phyloP scores from a whole-genome alignment of 2,888 invertebrate species.

The Heteropelma amictum region DNA sequence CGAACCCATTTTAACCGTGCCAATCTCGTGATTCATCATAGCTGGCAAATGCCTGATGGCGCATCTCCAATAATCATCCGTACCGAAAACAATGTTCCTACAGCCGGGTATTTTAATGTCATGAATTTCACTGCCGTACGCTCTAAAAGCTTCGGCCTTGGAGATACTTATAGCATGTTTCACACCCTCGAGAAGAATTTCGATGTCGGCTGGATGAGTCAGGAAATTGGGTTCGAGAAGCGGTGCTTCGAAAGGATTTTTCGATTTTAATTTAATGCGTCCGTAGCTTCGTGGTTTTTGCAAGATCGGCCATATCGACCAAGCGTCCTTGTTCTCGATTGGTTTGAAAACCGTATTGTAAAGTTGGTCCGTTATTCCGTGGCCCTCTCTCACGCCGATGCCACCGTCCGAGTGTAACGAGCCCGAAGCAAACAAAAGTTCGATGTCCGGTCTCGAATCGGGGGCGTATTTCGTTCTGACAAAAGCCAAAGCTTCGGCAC shows the following conservation, averaged over 20 bases:
- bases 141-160: slow-evolving; percentile 78
- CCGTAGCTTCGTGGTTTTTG: slow-evolving; percentile 87
- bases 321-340: slow-evolving; percentile 77
- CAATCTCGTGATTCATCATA: slow-evolving; percentile 83
- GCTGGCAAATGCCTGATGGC: slow-evolving; percentile 81
- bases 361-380: slow-evolving; percentile 74
- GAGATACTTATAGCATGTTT: slow-evolving; percentile 80
- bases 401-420: slow-evolving; percentile 79
- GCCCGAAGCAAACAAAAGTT: slow-evolving; percentile 79
- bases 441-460: slow-evolving; percentile 73
- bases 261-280: slow-evolving; percentile 83
- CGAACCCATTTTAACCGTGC: slow-evolving; percentile 82
- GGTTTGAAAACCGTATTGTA: slow-evolving; percentile 77
- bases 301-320: slow-evolving; percentile 83
- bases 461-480: slow-evolving; percentile 76
- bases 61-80: slow-evolving; percentile 84
- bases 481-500: slow-evolving; percentile 78
- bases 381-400: slow-evolving; percentile 69
- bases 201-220: slow-evolving; percentile 79
- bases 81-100: slow-evolving; percentile 76
- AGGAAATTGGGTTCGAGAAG: slow-evolving; percentile 90
- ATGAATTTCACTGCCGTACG: slow-evolving; percentile 76
- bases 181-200: slow-evolving; percentile 78
- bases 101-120: slow-evolving; percentile 81
- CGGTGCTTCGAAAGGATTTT: slow-evolving; percentile 86